Conservation (phyloP, 2,888 invertebrate genomes). For the Melanargia galathea region DNA sequence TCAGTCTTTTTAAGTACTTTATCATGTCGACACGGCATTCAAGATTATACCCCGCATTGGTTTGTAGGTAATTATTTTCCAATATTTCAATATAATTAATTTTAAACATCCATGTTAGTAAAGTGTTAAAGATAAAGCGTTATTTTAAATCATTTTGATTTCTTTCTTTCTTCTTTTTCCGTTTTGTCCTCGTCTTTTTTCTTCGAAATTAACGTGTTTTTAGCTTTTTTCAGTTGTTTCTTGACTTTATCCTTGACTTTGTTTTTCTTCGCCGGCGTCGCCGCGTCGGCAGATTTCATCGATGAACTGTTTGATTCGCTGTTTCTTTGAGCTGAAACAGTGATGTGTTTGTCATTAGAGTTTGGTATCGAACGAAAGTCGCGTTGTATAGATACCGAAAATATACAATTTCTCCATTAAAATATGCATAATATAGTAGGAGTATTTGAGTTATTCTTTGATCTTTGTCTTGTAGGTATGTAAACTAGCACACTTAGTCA, state of each 20-base stretch:
- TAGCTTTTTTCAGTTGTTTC: conserved; percentile 76
- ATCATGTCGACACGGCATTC: background rate
- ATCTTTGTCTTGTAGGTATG: too few species aligned
- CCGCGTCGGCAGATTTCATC: conserved; percentile 67
- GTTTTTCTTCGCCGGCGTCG: conserved; percentile 66
- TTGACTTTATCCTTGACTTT: conserved; percentile 78
- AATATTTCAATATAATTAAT: conserved; percentile 19
- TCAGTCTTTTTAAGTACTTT: conserved; percentile 75
- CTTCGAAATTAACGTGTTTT: conserved; percentile 69
- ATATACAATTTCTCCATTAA: too few species aligned
- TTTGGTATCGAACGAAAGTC: too few species aligned
- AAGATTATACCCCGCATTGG: background rate
- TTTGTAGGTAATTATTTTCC: conserved; percentile 15
- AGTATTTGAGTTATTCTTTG: too few species aligned
- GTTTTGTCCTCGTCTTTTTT: conserved; percentile 71
- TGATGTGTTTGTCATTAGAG: too few species aligned
- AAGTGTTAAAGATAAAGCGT: conserved; percentile 21
- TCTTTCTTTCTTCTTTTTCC: conserved; percentile 67
- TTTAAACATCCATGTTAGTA: conserved; percentile 31
- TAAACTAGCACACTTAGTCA: too few species aligned
- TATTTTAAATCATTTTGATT: conserved; percentile 53
- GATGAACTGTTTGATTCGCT: conserved; percentile 74
- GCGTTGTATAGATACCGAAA: too few species aligned
- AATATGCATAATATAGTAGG: too few species aligned
- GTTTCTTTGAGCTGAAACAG: conserved; percentile 72